Conservation (phyloP, 2,888 invertebrate species). For the Pharmacophagus antenor region DNA sequence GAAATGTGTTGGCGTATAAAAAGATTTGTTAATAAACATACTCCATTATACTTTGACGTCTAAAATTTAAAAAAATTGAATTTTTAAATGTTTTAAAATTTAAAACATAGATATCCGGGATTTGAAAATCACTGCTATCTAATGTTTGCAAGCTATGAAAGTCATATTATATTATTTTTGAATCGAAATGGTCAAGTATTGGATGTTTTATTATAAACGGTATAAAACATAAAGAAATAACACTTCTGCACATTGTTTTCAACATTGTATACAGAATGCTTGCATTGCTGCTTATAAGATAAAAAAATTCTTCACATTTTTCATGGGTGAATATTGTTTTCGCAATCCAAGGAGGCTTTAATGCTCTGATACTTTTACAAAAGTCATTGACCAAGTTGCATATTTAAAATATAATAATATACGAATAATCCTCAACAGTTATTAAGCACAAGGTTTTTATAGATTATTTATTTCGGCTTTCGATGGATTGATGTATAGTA, state of each 20-base stretch:
- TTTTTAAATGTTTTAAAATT: too few species aligned
- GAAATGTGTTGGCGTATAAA: too few species aligned
- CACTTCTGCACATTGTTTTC: slow-evolving; percentile 7
- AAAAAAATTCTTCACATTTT: slow-evolving; percentile 31
- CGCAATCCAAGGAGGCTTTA: slow-evolving; percentile 37
- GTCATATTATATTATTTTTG: too few species aligned
- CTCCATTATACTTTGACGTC: too few species aligned
- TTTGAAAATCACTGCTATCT: too few species aligned
- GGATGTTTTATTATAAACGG: too few species aligned
- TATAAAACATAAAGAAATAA: slow-evolving; percentile 5
- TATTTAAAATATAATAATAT: slow-evolving; percentile 37
- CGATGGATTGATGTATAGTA: slow-evolving; percentile 21
- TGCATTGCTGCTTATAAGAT: slow-evolving; percentile 15
- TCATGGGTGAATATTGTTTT: slow-evolving; percentile 38
- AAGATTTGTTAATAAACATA: too few species aligned
- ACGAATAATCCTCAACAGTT: slow-evolving; percentile 35
- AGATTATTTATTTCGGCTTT: slow-evolving; percentile 27
- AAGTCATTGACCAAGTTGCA: slow-evolving; percentile 42
- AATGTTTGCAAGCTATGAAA: too few species aligned
- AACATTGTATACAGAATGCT: slow-evolving; percentile 16
- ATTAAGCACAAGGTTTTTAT: slow-evolving; percentile 39
- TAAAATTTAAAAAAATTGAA: too few species aligned
- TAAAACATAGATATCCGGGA: too few species aligned
- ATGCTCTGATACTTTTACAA: slow-evolving; percentile 42
- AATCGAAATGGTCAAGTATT: too few species aligned